Conservation (phyloP, 2,113 vertebrate genomes). For the Albula goreensis region DNA sequence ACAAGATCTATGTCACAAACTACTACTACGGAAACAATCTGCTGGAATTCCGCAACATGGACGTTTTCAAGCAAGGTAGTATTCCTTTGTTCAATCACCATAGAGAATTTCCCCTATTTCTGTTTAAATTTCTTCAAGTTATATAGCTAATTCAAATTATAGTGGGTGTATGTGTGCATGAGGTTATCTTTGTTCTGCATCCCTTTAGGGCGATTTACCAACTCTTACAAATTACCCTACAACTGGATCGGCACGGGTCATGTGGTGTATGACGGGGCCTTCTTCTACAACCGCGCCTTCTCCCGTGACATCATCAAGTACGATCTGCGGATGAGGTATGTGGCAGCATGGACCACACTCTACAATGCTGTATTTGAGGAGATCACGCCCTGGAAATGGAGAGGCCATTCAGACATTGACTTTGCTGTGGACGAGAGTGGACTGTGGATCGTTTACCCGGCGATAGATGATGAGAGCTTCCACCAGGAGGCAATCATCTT, state of each 20-base stretch:
- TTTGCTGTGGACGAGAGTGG: slow-evolving; percentile 92
- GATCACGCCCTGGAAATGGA: slow-evolving; percentile 84
- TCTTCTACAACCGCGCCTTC: slow-evolving; percentile 95
- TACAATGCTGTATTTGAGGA: slow-evolving; percentile 86
- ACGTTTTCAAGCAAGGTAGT: slow-evolving; percentile 90
- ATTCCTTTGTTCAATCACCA: background rate
- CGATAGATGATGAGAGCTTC: slow-evolving; percentile 87
- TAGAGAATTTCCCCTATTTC: background rate
- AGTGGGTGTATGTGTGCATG: background rate
- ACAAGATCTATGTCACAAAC: slow-evolving; percentile 91
- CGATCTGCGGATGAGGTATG: slow-evolving; percentile 80
- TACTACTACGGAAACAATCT: slow-evolving; percentile 93
- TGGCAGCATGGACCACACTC: slow-evolving; percentile 93
- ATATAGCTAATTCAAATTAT: background rate
- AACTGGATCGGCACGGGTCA: slow-evolving; percentile 96
- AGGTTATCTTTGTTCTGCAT: background rate
- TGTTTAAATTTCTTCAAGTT: background rate
- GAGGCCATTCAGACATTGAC: slow-evolving; percentile 85
- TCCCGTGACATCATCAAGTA: slow-evolving; percentile 96
- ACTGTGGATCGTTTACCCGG: slow-evolving; percentile 92
- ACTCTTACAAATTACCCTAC: slow-evolving; percentile 95
- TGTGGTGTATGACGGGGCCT: slow-evolving; percentile 85
- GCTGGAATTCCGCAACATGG: slow-evolving; percentile 91
- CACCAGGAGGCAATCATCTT: slow-evolving; percentile 89
- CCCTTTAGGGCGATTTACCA: slow-evolving; percentile 85